Percentiles rank a stretch among this genome's conserved stretches.
Conservation (phyloP, 2,113 vertebrate genomes). For the Lycaon pictus region DNA sequence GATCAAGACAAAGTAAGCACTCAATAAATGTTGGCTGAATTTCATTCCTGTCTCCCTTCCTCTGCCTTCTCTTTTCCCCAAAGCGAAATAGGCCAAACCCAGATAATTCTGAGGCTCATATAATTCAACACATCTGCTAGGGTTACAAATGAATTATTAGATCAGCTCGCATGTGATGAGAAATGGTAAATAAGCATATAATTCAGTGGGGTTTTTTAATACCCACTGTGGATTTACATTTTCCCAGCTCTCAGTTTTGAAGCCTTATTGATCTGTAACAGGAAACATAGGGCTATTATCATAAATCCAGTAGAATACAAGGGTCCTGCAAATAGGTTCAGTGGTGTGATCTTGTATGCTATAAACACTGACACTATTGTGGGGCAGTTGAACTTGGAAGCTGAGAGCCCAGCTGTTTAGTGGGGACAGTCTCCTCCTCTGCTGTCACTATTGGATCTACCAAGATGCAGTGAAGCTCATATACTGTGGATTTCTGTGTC, state of each 20-base stretch:
- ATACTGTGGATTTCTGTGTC: neutral
- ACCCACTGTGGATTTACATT: conserved; percentile 15
- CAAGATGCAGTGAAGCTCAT: neutral
- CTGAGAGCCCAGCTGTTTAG: neutral
- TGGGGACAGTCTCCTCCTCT: neutral
- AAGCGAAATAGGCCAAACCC: neutral
- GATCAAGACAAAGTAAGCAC: neutral
- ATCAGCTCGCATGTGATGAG: neutral
- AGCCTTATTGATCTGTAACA: conserved; percentile 49
- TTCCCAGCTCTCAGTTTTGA: conserved; percentile 41
- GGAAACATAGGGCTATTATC: neutral
- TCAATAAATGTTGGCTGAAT: neutral
- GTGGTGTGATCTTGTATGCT: neutral
- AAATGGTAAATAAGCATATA: neutral
- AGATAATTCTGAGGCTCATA: neutral
- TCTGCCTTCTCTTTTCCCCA: neutral
- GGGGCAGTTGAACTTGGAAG: neutral
- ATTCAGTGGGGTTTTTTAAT: conserved; percentile 24
- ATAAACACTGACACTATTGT: neutral
- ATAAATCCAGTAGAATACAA: neutral
- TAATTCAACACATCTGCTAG: neutral
- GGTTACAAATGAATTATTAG: neutral
- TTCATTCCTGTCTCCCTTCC: neutral
- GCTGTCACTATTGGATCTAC: neutral
- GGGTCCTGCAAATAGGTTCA: neutral